phyloP scores from a whole-genome alignment of 2,888 invertebrate genomes.

The Conus canariensis region DNA sequence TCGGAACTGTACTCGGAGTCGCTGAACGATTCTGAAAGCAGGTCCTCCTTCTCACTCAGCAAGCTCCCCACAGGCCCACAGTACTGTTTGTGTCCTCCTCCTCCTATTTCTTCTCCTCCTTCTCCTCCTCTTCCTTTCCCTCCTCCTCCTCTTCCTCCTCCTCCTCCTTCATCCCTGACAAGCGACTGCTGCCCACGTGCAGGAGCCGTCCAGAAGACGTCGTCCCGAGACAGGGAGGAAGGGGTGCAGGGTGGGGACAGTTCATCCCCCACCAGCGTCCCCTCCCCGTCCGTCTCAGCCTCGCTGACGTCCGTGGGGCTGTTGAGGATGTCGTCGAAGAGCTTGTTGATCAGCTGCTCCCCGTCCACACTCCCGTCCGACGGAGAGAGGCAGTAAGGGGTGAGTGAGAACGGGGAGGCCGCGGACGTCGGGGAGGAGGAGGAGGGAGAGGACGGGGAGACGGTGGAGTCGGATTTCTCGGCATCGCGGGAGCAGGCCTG shows the following conservation, averaged over 20 bases:
- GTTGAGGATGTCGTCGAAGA: conserved; percentile 37
- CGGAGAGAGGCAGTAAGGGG: neutral
- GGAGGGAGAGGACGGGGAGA: conserved; percentile 19
- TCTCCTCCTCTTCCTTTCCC: neutral
- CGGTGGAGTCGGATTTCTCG: neutral
- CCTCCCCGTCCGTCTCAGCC: conserved; percentile 25
- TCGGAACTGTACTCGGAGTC: conserved; percentile 19
- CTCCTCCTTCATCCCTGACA: neutral
- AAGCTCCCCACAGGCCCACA: conserved; percentile 4
- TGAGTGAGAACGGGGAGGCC: neutral
- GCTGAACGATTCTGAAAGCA: neutral
- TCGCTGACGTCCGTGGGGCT: neutral
- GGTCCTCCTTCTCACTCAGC: neutral
- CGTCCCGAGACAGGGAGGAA: neutral
- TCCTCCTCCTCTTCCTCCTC: neutral
- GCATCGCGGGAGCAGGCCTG: neutral
- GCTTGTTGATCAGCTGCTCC: conserved; percentile 43
- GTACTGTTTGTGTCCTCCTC: neutral
- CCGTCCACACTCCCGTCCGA: conserved; percentile 29
- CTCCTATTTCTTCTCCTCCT: neutral
- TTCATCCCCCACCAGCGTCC: conserved; percentile 1
- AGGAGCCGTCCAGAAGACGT: conserved; percentile 6
- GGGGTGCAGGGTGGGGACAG: neutral
- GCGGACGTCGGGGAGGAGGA: neutral
- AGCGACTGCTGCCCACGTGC: neutral